A percentile compares a stretch with the other conserved stretches of the same genome.
phyloP scores from a whole-genome alignment of 1,140 invertebrate species.

The Drosophila biarmipes region DNA sequence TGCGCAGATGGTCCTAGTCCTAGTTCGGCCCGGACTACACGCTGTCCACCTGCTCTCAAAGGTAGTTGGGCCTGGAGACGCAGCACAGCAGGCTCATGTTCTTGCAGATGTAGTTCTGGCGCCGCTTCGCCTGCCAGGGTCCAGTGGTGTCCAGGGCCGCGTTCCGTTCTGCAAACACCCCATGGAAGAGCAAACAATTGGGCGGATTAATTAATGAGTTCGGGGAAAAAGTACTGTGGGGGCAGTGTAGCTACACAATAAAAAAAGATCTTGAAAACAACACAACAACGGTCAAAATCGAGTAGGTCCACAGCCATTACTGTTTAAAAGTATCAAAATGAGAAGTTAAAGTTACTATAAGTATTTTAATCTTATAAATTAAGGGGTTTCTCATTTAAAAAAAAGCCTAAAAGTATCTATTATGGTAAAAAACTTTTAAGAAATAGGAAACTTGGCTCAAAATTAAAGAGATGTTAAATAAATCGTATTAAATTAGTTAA shows the following conservation, averaged over 20 bases:
- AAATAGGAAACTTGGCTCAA: too few species aligned
- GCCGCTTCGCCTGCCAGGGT: conserved; percentile 86
- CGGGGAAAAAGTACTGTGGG: not conserved
- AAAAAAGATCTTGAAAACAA: not conserved
- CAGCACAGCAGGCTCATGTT: conserved; percentile 89
- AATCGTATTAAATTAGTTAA: too few species aligned
- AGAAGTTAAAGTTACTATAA: too few species aligned
- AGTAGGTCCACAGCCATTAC: too few species aligned
- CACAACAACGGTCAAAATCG: too few species aligned
- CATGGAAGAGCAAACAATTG: conserved; percentile 28
- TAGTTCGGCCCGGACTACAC: conserved; percentile 53
- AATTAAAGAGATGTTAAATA: too few species aligned
- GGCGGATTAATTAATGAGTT: conserved; percentile 55
- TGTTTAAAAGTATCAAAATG: too few species aligned
- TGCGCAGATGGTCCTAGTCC: conserved; percentile 8
- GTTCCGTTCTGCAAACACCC: conserved; percentile 85
- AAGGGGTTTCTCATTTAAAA: too few species aligned
- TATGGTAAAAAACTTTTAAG: too few species aligned
- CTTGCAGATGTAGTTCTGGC: conserved; percentile 87
- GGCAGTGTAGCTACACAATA: not conserved
- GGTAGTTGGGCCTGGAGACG: conserved; percentile 87
- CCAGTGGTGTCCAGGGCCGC: conserved; percentile 86
- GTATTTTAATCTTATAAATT: too few species aligned
- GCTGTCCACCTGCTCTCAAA: conserved; percentile 85
- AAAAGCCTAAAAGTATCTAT: too few species aligned